Base-by-base conservation (phyloP, 2,797 vertebrate genomes). In the Anas capensis region DNA sequence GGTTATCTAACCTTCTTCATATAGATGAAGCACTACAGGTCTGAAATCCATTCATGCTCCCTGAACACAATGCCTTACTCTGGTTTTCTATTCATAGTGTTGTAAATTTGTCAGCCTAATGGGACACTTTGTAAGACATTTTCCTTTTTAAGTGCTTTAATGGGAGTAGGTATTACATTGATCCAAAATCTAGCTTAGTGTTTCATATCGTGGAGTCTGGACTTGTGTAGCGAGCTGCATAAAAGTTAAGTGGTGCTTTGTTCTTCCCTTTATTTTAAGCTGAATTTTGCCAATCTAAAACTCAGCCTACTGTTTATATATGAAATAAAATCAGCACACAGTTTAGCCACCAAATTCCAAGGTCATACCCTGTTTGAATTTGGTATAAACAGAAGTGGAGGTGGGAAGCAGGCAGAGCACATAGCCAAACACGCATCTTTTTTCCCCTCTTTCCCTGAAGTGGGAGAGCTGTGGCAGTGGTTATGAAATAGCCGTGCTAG, bases 51-150 rank as follows among this genome's bases (percentile, higher is more conserved):
- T 97, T 97, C 94, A 79, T 89, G 95, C 89, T 97, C 75, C 90
- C 89, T 86, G 95, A 97, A 91, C 92, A 92, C 92, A 95, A 18
- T 40, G 44, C 82, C 90, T 66, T 95, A 27, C 93, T 96, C 87
- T 9, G 90, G 73, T 97, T 97, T 97, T 94, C 94, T 89, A 33
- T 96, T 97, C 97, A 95, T 53, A 42, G 80, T 54, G 88, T 65
- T 97, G 92, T 97, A 97, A 97, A 97, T 98, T 97, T 98, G 94
- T 98, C 98, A 98, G 92, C 93, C 94, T 98, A 98, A 98, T 98
- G 97, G 97, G 96, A 98, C 97, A 96, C 93, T 97, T 97, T 95
- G 95, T 98, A 95, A 97, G 97, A 94, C 93, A n/a, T 97, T 98
- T 98, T 97, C 97, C 92, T 97, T 97, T 98, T 96, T 92, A 98